Evolutionary conservation across 1,140 invertebrate genomes (phyloP).

Genomic region (Micrasema minimum): DNA sequence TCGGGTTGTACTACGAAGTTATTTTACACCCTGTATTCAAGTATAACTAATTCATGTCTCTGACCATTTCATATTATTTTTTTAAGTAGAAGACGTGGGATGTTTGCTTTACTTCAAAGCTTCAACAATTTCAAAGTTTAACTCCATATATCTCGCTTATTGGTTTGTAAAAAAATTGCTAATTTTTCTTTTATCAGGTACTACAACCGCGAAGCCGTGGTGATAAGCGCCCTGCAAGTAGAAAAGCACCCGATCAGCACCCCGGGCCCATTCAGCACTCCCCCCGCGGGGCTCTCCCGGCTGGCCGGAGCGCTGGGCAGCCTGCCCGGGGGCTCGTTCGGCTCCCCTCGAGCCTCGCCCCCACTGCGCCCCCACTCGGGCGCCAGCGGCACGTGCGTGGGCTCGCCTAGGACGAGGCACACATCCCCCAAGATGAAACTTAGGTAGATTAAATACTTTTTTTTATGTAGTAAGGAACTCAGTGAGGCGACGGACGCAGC

Average conservation of each 20-base stretch:
- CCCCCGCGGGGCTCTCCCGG: conserved; percentile 68
- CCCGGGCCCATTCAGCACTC: conserved; percentile 80
- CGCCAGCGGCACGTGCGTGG: conserved; percentile 65
- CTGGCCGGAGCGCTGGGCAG: conserved; percentile 62
- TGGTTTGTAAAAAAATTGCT: too few species aligned
- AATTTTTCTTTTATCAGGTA: conserved; percentile 76
- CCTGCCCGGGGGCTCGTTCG: conserved; percentile 54
- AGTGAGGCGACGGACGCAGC: too few species aligned
- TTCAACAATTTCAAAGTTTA: too few species aligned
- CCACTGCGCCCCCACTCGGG: conserved; percentile 63
- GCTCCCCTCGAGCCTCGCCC: conserved; percentile 58
- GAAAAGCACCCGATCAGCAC: conserved; percentile 91
- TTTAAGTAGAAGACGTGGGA: too few species aligned
- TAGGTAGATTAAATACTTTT: too few species aligned
- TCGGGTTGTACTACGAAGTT: too few species aligned
- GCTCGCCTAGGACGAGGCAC: conserved; percentile 70
- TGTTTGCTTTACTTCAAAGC: too few species aligned
- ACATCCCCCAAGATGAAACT: conserved; percentile 92
- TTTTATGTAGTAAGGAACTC: too few species aligned
- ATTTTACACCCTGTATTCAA: too few species aligned
- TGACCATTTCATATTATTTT: too few species aligned
- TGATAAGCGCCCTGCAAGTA: conserved; percentile 91
- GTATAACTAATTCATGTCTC: too few species aligned
- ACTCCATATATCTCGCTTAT: too few species aligned
- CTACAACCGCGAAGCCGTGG: conserved; percentile 91